Evolutionary conservation across 2,888 invertebrate genomes (phyloP).

Genomic region (Epinotia ramella): DNA sequence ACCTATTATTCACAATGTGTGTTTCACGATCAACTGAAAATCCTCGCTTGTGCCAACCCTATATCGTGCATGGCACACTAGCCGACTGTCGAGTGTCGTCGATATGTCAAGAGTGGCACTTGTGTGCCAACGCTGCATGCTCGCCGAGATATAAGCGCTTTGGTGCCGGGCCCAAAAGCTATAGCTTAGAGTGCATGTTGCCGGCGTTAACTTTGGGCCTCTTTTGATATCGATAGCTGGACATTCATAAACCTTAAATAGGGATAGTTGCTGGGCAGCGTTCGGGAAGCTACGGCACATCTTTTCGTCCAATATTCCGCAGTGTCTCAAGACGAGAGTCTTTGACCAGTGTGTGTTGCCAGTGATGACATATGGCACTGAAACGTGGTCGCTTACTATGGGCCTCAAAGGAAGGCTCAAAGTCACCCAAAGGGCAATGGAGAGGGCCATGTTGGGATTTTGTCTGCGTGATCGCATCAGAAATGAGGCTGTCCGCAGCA

Average conservation of each 20-base stretch:
- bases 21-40: not conserved
- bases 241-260: not conserved
- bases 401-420: too few relatives aligned
- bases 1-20: not conserved
- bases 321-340: too few relatives aligned
- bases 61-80: slow-evolving; percentile 2
- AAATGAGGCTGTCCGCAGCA: too few relatives aligned
- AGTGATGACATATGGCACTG: too few relatives aligned
- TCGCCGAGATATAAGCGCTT: slow-evolving; percentile 1
- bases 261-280: too few relatives aligned
- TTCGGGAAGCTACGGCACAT: too few relatives aligned
- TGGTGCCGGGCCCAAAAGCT: not conserved
- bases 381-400: too few relatives aligned
- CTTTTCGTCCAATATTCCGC: too few relatives aligned
- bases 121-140: slow-evolving; percentile 22
- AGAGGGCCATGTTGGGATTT: too few relatives aligned
- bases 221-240: not conserved
- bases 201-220: not conserved
- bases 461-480: too few relatives aligned
- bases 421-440: too few relatives aligned
- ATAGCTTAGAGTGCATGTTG: slow-evolving; percentile 4
- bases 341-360: too few relatives aligned
- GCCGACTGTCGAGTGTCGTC: slow-evolving; percentile 29
- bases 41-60: slow-evolving; percentile 4
- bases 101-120: slow-evolving; percentile 43